These are phyloP conservation scores for Mesopsocus fuscifrons DNA, from an alignment of 2,888 invertebrate species.

Conservation along the genomic window DNA sequence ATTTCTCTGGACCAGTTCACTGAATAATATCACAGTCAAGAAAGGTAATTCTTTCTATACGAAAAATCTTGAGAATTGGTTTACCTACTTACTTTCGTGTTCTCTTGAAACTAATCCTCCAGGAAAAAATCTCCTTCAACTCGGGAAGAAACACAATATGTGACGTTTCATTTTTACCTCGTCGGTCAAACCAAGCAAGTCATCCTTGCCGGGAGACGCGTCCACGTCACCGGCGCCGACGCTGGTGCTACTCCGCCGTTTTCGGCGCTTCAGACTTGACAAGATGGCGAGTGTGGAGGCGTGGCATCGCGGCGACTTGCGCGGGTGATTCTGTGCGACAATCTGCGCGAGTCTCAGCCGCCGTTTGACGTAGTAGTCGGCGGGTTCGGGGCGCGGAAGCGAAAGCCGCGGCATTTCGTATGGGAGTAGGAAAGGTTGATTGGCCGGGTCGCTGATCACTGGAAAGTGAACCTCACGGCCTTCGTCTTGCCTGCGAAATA, in stretches of 20 bases:
- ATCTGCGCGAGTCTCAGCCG: slow-evolving; percentile 4
- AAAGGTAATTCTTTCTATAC: no score
- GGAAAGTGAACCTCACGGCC: slow-evolving; percentile 39
- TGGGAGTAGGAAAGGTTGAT: slow-evolving; percentile 47
- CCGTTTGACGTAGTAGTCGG: slow-evolving; percentile 11
- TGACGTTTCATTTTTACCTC: no score
- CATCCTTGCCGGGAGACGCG: background rate
- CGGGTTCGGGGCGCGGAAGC: background rate
- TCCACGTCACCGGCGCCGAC: background rate
- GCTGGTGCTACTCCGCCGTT: slow-evolving; percentile 1
- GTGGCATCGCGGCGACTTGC: slow-evolving; percentile 75
- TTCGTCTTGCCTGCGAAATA: slow-evolving; percentile 56
- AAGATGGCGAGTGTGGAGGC: slow-evolving; percentile 73
- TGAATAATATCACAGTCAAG: no score
- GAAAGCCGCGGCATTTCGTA: slow-evolving; percentile 32
- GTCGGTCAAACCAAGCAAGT: background rate
- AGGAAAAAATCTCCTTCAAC: no score
- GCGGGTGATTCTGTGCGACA: slow-evolving; percentile 25
- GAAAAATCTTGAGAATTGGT: no score
- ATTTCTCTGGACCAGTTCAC: no score
- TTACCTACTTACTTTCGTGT: no score
- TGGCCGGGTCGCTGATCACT: slow-evolving; percentile 33
- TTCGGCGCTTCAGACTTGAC: slow-evolving; percentile 17
- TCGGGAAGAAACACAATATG: no score
- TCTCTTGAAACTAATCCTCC: no score